Percentiles rank a stretch among this genome's conserved stretches.
These are phyloP conservation scores for Lamellibrachia luymesi DNA, from an alignment of 1,140 invertebrate genomes.

Conservation along the genomic window DNA sequence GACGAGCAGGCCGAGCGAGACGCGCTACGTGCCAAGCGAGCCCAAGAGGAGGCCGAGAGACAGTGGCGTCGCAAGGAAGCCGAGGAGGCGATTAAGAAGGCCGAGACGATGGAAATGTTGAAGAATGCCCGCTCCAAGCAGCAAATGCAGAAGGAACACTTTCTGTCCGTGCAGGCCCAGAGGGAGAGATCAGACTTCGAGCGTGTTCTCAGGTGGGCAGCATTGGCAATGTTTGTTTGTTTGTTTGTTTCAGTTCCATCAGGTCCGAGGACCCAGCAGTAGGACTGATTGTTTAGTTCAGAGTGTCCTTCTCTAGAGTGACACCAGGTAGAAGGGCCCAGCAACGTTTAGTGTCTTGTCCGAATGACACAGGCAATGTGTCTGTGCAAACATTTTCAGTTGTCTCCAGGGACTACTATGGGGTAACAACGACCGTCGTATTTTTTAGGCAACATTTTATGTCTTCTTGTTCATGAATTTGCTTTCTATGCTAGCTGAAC, in stretches of 20 bases:
- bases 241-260: background rate
- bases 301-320: too few species aligned
- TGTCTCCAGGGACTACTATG: too few species aligned
- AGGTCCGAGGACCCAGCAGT: too few species aligned
- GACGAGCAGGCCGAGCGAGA: conserved; percentile 57
- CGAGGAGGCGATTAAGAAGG: conserved; percentile 50
- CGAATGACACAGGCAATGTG: too few species aligned
- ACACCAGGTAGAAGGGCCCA: too few species aligned
- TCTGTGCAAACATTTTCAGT: too few species aligned
- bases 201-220: conserved; percentile 49
- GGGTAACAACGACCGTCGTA: too few species aligned
- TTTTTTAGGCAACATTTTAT: too few species aligned
- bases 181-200: conserved; percentile 56
- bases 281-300: too few species aligned
- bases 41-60: conserved; percentile 56
- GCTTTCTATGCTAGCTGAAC: background rate
- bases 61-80: conserved; percentile 57
- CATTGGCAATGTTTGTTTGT: background rate
- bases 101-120: conserved; percentile 49
- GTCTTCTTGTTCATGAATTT: background rate
- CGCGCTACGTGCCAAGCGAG: conserved; percentile 54
- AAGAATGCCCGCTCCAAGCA: conserved; percentile 52
- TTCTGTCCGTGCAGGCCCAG: conserved; percentile 56
- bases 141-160: conserved; percentile 55
- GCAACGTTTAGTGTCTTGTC: too few species aligned